Conservation (phyloP, 2,888 invertebrate species). For the Drosophila kokeensis region DNA sequence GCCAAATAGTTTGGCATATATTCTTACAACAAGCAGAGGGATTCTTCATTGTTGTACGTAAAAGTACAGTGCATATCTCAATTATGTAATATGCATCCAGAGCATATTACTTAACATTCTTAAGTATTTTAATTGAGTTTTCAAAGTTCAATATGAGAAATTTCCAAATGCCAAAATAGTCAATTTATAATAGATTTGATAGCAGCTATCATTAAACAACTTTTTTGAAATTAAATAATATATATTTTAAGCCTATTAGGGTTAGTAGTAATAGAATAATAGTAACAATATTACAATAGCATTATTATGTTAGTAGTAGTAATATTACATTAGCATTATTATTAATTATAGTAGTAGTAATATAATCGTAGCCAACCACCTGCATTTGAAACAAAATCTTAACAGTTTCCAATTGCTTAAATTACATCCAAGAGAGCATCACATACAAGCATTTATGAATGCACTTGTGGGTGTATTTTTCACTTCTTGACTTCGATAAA, state of each 20-base stretch:
- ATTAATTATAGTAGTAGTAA: not conserved
- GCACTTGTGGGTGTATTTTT: constrained; percentile 6
- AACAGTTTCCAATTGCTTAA: constrained; percentile 18
- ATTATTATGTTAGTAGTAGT: not conserved
- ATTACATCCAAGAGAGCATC: constrained; percentile 22
- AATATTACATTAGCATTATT: not conserved
- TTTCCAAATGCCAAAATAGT: not conserved
- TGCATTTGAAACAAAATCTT: not conserved
- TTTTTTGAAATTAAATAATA: not conserved
- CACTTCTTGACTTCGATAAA: constrained; percentile 21
- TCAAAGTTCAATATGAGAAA: not conserved
- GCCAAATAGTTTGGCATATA: constrained; percentile 5
- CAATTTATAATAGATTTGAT: not conserved
- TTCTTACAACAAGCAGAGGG: not conserved
- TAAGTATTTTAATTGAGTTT: not conserved
- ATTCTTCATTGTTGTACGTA: not conserved
- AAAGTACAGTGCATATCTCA: not conserved
- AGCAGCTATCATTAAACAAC: not conserved
- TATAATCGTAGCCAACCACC: not conserved
- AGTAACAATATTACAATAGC: not conserved
- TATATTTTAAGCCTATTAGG: not conserved
- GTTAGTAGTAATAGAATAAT: not conserved
- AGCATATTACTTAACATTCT: not conserved
- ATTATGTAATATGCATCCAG: not conserved
- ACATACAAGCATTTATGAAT: constrained; percentile 18